These are phyloP conservation scores for Grallaria varia DNA, from an alignment of 2,113 vertebrate genomes.

Conservation along the genomic window DNA sequence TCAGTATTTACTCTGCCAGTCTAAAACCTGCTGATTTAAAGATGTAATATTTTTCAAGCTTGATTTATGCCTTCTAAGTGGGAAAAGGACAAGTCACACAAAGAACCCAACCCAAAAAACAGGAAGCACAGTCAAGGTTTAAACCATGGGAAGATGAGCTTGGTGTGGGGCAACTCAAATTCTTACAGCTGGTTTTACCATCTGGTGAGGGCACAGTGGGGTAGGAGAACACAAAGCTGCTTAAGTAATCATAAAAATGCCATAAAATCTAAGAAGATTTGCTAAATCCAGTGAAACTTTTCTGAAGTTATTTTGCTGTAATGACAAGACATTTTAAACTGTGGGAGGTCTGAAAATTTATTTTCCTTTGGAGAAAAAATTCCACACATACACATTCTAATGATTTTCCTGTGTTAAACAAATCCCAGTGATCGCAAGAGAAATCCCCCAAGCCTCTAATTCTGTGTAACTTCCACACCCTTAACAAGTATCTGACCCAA, in stretches of 20 bases:
- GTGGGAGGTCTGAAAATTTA: neutral
- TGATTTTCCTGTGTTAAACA: neutral
- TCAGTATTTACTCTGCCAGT: neutral
- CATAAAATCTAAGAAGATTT: neutral
- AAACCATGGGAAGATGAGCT: neutral
- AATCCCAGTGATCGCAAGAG: fast-evolving
- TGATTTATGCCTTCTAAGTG: neutral
- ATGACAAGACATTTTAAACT: neutral
- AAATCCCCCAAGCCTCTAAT: neutral
- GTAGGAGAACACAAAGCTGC: neutral
- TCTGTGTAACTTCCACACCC: neutral
- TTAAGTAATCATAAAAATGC: neutral
- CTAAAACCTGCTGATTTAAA: neutral
- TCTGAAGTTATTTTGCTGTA: neutral
- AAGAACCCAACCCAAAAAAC: neutral
- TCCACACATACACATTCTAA: neutral
- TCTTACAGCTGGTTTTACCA: neutral
- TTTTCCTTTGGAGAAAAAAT: neutral
- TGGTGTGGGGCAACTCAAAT: neutral
- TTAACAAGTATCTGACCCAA: neutral
- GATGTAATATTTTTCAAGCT: neutral
- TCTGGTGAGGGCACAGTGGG: neutral
- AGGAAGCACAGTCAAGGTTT: neutral
- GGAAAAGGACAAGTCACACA: neutral
- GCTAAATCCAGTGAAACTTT: neutral